Percentiles rank a stretch among this genome's conserved stretches.
phyloP scores from a whole-genome alignment of 2,888 invertebrate genomes.

The Liopterus haemorrhoidalis region DNA sequence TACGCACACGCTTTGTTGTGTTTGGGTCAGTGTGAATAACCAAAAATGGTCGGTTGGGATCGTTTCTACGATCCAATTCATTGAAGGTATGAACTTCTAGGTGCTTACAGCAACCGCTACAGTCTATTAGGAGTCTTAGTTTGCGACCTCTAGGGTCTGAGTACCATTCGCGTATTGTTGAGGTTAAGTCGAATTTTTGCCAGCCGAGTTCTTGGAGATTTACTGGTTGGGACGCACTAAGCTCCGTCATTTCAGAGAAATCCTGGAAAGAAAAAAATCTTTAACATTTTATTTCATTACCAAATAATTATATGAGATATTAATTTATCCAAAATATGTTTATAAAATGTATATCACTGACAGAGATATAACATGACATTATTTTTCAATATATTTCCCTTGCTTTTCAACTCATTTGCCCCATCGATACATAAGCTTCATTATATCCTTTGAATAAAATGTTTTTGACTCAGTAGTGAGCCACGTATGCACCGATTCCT shows the following conservation, averaged over 20 bases:
- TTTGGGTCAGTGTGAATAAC: constrained; percentile 72
- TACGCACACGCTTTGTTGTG: constrained; percentile 63
- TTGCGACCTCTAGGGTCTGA: constrained; percentile 46
- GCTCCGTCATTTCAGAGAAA: constrained; percentile 53
- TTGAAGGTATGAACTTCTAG: constrained; percentile 59
- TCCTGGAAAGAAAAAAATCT: constrained; percentile 43
- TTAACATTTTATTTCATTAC: too few relatives aligned
- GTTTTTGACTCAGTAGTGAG: too few relatives aligned
- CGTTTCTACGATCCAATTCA: constrained; percentile 38
- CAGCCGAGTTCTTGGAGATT: constrained; percentile 67
- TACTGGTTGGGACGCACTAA: constrained; percentile 48
- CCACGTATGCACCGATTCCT: too few relatives aligned
- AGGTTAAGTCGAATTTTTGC: constrained; percentile 81
- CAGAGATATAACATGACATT: too few relatives aligned
- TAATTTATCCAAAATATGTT: not conserved
- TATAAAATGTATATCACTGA: not conserved
- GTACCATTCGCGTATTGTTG: constrained; percentile 72
- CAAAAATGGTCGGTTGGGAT: constrained; percentile 73
- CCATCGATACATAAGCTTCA: too few relatives aligned
- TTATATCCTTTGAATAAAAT: too few relatives aligned
- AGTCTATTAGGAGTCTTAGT: constrained; percentile 75
- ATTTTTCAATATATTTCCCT: too few relatives aligned
- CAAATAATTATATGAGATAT: too few relatives aligned
- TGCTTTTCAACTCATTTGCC: too few relatives aligned
- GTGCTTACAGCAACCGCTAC: constrained; percentile 74